Conservation (phyloP, 1,140 invertebrate species). For the Neuroterus valhalla region DNA sequence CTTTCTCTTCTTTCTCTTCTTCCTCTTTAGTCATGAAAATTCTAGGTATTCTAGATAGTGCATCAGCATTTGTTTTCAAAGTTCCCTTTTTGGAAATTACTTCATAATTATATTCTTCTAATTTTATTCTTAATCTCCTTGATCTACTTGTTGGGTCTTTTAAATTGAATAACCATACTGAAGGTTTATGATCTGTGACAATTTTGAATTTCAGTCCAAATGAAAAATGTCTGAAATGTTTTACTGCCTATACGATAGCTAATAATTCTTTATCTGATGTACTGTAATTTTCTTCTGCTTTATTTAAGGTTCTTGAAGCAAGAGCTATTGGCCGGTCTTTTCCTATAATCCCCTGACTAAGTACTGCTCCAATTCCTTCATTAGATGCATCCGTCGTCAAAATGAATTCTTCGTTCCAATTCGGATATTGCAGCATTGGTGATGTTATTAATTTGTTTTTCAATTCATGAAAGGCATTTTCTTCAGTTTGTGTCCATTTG, state of each 20-base stretch:
- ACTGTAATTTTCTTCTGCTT: conserved; percentile 44
- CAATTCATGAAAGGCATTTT: conserved; percentile 9
- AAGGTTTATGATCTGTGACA: conserved; percentile 74
- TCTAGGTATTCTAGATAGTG: conserved; percentile 28
- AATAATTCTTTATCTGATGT: conserved; percentile 76
- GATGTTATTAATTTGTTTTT: conserved; percentile 27
- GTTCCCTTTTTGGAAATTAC: conserved; percentile 60
- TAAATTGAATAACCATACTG: conserved; percentile 71
- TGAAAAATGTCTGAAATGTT: too few species aligned
- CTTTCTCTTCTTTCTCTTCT: too few species aligned
- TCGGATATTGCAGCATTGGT: too few species aligned
- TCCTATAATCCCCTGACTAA: background rate
- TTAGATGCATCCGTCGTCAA: conserved; percentile 29
- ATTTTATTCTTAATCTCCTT: conserved; percentile 51
- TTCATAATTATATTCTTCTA: conserved; percentile 65
- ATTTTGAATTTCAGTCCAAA: conserved; percentile 73
- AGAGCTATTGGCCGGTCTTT: background rate
- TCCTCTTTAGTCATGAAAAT: too few species aligned
- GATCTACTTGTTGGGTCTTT: conserved; percentile 66
- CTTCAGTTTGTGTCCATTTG: conserved; percentile 20
- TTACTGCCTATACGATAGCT: conserved; percentile 73
- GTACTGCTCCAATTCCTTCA: background rate
- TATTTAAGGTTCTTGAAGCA: conserved; percentile 12
- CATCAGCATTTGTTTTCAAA: conserved; percentile 49
- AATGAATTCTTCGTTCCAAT: conserved; percentile 60